These are phyloP conservation scores for Antennarius striatus DNA, from an alignment of 2,113 vertebrate species.

Conservation along the genomic window DNA sequence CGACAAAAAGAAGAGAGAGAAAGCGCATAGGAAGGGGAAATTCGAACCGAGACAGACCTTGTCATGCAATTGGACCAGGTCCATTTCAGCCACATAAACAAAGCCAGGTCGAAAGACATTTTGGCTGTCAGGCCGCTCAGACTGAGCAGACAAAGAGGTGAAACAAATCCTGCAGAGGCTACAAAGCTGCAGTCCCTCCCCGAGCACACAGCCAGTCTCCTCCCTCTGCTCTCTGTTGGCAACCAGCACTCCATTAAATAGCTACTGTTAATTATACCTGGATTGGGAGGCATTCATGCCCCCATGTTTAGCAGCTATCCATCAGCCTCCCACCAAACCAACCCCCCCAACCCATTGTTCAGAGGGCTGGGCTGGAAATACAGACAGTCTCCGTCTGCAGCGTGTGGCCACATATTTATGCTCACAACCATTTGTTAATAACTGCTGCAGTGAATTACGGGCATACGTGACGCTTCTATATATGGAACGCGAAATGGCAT, in stretches of 20 bases:
- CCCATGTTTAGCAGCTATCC: conserved; percentile 57
- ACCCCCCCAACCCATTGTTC: conserved; percentile 22
- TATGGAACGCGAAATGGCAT: too few species aligned
- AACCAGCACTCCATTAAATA: conserved; percentile 80
- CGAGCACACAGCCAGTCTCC: conserved; percentile 71
- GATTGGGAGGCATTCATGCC: conserved; percentile 55
- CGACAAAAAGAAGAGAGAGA: conserved; percentile 47
- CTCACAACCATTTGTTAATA: too few species aligned
- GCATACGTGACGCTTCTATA: too few species aligned
- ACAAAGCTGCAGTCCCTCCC: conserved; percentile 82
- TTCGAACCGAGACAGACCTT: conserved; percentile 46
- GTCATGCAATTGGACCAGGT: conserved; percentile 58
- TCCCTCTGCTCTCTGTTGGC: conserved; percentile 73
- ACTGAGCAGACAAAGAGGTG: conserved; percentile 75
- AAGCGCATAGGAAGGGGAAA: conserved; percentile 27
- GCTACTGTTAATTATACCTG: conserved; percentile 83
- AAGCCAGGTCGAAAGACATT: conserved; percentile 59
- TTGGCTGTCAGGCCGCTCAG: conserved; percentile 69
- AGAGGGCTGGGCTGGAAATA: conserved; percentile 12
- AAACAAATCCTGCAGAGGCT: conserved; percentile 80
- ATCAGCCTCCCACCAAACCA: conserved; percentile 31
- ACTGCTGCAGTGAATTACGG: too few species aligned
- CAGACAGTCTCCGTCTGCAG: not conserved
- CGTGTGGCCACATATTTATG: not conserved
- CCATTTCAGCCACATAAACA: conserved; percentile 62